Base-by-base conservation (phyloP, 2,113 vertebrate genomes). In the Callaeas wilsoni region DNA sequence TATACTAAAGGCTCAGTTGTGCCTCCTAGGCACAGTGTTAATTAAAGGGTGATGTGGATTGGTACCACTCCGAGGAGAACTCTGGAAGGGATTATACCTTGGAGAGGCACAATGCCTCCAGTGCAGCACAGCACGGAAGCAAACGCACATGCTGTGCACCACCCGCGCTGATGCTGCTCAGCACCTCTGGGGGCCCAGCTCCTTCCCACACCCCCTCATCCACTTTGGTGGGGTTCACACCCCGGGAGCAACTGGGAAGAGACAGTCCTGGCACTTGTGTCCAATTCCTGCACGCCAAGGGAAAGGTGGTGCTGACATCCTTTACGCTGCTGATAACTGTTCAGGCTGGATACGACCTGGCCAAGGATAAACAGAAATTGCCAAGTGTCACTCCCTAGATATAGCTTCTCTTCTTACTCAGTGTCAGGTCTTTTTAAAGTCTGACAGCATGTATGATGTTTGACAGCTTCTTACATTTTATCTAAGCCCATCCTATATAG, bases 21-120 rank as follows among this genome's bases (percentile, higher is more conserved):
- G 78, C 94, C 95, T 96, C 70, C 87, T 96, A 95, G 96, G 92
- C 90, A 92, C 50, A 82, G 69, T 62, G 86, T 96, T 96, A 96
- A 96, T 96, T 96, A 97, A 94, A 95, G 92, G 92, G 89, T 82
- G 65, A 65, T 91, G 84, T 59, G 32, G 65, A 68, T 81, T 91
- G 2, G 0, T 74, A 78, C 42, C 74, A 64, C 29, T 73, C 46
- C 49, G 84, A 95, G 63, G 67, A 87, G 88, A 93, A 60, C 83
- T 96, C 94, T 94, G 83, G 64, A 64, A 93, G 76, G 88, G 69
- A 94, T 91, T 94, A 88, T 94, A 90, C 93, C 87, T 94, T 75
- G 76, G 93, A 92, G 88, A 96, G 83, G 60, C 88, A 87, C 80
- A 84, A 29, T 69, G 88, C 83, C 83, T 91, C 64, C 88, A 73